A percentile compares a stretch with the other conserved stretches of the same genome.
Evolutionary conservation across 2,113 vertebrate genomes (phyloP).

Genomic region (Gobius niger): DNA sequence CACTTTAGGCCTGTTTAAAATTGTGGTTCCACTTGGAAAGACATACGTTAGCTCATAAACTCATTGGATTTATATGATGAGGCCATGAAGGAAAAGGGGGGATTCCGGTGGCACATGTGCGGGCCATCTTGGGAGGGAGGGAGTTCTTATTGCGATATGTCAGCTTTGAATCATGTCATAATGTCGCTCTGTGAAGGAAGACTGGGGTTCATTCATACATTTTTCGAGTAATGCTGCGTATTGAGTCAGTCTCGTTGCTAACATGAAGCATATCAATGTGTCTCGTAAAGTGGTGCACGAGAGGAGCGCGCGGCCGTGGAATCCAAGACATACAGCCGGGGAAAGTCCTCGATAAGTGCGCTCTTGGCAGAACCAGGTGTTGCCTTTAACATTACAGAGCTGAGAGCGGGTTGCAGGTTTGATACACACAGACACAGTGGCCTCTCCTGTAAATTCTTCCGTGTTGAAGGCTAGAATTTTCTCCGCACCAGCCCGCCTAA

Average conservation of each 20-base stretch:
- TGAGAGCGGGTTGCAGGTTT: constrained; percentile 20
- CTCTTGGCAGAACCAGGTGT: constrained; percentile 63
- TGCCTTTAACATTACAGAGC: constrained; percentile 35
- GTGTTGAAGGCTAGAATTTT: constrained; percentile 30
- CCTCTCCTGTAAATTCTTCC: constrained; percentile 40
- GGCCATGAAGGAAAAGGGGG: constrained; percentile 1
- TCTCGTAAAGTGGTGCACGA: constrained; percentile 12
- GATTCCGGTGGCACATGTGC: constrained; percentile 52
- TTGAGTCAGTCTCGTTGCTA: background rate
- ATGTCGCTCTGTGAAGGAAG: too few relatives aligned
- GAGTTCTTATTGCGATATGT: constrained; percentile 12
- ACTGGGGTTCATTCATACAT: too few relatives aligned
- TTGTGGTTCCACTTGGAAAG: constrained; percentile 34
- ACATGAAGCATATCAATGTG: constrained; percentile 11
- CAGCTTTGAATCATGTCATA: too few relatives aligned
- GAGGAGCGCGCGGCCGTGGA: constrained; percentile 28
- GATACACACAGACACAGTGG: constrained; percentile 22
- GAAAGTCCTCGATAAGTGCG: constrained; percentile 50
- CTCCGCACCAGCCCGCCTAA: constrained; percentile 17
- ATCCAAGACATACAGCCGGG: constrained; percentile 35
- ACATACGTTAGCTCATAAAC: constrained; percentile 38
- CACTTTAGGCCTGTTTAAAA: constrained; percentile 31
- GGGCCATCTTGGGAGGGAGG: constrained; percentile 46
- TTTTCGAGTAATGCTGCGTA: too few relatives aligned
- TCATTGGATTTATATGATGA: constrained; percentile 17